Evolutionary conservation across 1,140 invertebrate species (phyloP).

Genomic region (Hyles vespertilio): DNA sequence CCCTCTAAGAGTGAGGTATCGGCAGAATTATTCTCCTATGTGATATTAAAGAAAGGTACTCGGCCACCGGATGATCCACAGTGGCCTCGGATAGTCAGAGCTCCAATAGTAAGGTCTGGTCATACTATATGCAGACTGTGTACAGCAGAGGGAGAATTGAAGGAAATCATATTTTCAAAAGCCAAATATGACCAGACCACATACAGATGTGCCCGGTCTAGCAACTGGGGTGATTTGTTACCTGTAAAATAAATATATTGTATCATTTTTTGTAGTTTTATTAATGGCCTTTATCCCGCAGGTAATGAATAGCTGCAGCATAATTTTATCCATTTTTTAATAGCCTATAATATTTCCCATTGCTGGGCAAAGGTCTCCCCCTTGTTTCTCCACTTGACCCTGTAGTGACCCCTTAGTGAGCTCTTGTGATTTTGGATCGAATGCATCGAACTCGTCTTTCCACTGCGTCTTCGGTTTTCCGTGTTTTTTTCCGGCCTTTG

Average conservation of each 20-base stretch:
- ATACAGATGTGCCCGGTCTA: slow-evolving; percentile 82
- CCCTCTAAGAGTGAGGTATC: slow-evolving; percentile 49
- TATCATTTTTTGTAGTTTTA: too few relatives aligned
- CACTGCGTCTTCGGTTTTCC: too few relatives aligned
- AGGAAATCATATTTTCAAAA: slow-evolving; percentile 86
- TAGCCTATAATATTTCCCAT: too few relatives aligned
- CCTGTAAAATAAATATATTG: slow-evolving; percentile 73
- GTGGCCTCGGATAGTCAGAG: slow-evolving; percentile 88
- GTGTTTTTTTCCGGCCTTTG: too few relatives aligned
- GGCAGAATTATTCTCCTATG: slow-evolving; percentile 82
- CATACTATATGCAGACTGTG: slow-evolving; percentile 89
- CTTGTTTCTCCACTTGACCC: too few relatives aligned
- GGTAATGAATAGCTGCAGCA: too few relatives aligned
- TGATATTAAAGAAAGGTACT: slow-evolving; percentile 87
- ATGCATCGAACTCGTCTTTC: too few relatives aligned
- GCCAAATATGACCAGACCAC: slow-evolving; percentile 82
- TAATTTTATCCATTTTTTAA: too few relatives aligned
- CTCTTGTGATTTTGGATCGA: too few relatives aligned
- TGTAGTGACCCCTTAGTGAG: too few relatives aligned
- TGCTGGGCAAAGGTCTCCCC: too few relatives aligned
- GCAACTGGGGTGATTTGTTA: slow-evolving; percentile 85
- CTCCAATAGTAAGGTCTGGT: slow-evolving; percentile 79
- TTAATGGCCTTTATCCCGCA: too few relatives aligned
- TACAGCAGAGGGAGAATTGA: slow-evolving; percentile 82
- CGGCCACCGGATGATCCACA: slow-evolving; percentile 68